A percentile compares a stretch with the other conserved stretches of the same genome.
These are phyloP conservation scores for Bombyx huttoni DNA, from an alignment of 2,888 invertebrate genomes.

Conservation along the genomic window DNA sequence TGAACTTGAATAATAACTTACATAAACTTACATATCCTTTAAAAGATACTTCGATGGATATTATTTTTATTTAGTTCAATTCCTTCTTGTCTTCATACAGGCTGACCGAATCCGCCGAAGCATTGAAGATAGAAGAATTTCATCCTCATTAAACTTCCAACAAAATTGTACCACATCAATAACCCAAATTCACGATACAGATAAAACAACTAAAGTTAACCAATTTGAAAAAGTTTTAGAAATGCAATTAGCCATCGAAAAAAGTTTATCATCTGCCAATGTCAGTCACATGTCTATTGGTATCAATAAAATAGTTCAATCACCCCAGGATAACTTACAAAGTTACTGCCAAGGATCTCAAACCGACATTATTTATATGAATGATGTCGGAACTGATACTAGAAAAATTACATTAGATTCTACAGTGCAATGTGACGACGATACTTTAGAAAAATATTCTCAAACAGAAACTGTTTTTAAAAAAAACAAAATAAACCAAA, in stretches of 20 bases:
- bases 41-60: conserved; percentile 4
- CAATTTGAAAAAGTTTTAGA: conserved; percentile 30
- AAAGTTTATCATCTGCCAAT: conserved; percentile 46
- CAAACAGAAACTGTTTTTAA: conserved; percentile 47
- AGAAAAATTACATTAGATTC: conserved; percentile 50
- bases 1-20: not conserved
- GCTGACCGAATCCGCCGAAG: conserved; percentile 62
- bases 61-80: not conserved
- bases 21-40: not conserved
- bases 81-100: conserved; percentile 48
- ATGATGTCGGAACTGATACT: conserved; percentile 52
- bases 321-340: conserved; percentile 43
- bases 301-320: conserved; percentile 45
- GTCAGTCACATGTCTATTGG: conserved; percentile 45
- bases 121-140: conserved; percentile 47
- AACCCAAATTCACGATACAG: conserved; percentile 9
- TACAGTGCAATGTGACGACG: conserved; percentile 40
- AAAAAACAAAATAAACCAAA: conserved; percentile 52
- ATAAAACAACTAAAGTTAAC: not conserved
- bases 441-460: conserved; percentile 44
- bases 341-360: conserved; percentile 56
- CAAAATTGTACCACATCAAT: conserved; percentile 28
- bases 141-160: conserved; percentile 7
- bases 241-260: conserved; percentile 57
- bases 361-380: conserved; percentile 48